Conservation (phyloP, 2,113 vertebrate species). For the Hemiscyllium ocellatum region DNA sequence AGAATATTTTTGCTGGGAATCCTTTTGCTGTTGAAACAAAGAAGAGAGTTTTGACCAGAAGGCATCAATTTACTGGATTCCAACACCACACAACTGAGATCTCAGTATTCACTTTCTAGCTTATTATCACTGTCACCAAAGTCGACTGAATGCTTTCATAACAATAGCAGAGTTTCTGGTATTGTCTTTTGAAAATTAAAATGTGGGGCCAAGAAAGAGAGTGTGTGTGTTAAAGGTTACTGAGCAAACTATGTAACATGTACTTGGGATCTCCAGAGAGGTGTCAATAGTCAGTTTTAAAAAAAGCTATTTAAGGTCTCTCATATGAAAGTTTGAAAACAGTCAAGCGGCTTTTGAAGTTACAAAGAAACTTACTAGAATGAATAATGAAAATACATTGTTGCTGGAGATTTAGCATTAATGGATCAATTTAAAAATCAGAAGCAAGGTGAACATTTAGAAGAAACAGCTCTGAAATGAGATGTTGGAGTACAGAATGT, state of each 20-base stretch:
- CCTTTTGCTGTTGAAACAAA: slow-evolving; percentile 48
- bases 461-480: neutral
- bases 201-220: too few relatives aligned
- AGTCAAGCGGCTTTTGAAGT: neutral
- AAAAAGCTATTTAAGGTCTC: neutral
- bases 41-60: neutral
- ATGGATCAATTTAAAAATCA: neutral
- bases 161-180: neutral
- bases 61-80: neutral
- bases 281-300: neutral
- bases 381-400: neutral
- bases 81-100: neutral
- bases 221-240: neutral
- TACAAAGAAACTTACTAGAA: neutral
- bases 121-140: neutral
- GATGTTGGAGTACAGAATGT: neutral
- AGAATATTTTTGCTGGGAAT: slow-evolving; percentile 48
- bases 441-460: neutral
- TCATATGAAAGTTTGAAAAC: neutral
- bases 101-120: neutral
- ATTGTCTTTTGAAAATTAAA: neutral
- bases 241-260: neutral
- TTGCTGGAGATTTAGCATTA: neutral
- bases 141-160: neutral
- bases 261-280: neutral